Evolutionary conservation across 2,888 invertebrate genomes (phyloP), one percentile per base, ranked within the genome.

Genomic region (Ennomos erosarius): DNA sequence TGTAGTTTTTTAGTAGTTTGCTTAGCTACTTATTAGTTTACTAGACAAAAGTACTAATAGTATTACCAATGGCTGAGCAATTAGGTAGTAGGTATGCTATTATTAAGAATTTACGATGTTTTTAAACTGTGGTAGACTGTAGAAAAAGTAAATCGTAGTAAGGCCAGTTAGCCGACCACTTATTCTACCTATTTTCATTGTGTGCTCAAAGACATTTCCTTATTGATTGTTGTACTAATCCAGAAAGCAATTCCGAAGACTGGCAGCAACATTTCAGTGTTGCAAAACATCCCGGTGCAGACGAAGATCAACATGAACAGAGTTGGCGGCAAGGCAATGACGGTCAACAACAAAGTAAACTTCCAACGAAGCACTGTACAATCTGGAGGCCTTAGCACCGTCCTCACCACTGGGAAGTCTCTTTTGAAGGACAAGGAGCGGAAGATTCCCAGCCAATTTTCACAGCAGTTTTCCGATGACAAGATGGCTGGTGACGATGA

Each of bases 401-500:
- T 91, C 9, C 75, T 90, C 12, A 88, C 91, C 1, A 81, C 90
- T 46, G 93, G 92, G 67, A 94, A 95, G 83, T 94, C 96, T 9
- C 87, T 95, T 36, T 90, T 94, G 68, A 96, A 95, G 88, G 97
- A 97, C 71, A 96, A 96, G 79, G 96, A 96, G 75, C 97, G 96
- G 85, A 95, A 95, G 76, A 87, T 93, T 0, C 63, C 80, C 0
- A 70, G 74, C 34, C 84, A 81, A 64, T 85, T 76, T 68, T 84
- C 80, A 67, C 90, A 78, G 56, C 81, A 84, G 10, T 90, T 80
- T 61, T 83, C 73, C 0, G 89, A 93, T 79, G 93, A 92, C 83
- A 93, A 90, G 81, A 93, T 90, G 90, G 94, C 94, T 64, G 98
- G 97, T 43, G 98, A 98, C 78, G 99, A 99, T 82, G 99, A 99